phyloP scores from a whole-genome alignment of 2,113 vertebrate genomes.

The Benthochromis sp. region DNA sequence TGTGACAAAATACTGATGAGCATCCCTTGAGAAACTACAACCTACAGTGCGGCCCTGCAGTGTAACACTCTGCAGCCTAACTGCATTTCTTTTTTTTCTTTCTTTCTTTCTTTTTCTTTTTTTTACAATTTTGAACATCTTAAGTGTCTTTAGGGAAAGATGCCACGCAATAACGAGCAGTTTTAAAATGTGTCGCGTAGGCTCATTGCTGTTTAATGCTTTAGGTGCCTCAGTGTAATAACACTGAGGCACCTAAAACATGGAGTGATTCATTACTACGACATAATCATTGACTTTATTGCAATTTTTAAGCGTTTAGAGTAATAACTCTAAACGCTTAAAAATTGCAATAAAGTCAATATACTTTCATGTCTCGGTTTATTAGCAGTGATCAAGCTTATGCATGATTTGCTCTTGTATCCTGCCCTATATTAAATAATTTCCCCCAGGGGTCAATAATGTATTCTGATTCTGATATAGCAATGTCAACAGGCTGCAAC shows the following conservation, averaged over 20 bases:
- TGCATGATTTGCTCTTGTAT: background rate
- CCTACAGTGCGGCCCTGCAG: background rate
- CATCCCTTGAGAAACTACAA: background rate
- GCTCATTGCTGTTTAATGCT: background rate
- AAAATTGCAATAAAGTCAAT: background rate
- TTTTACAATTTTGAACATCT: background rate
- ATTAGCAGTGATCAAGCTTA: background rate
- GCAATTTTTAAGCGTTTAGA: background rate
- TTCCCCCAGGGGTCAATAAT: too few species aligned
- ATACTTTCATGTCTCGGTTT: background rate
- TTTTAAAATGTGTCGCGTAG: fast-evolving
- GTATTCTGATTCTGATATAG: background rate
- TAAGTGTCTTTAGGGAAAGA: background rate
- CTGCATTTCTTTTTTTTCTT: background rate
- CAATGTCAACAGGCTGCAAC: background rate
- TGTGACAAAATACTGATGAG: background rate
- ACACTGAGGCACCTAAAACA: background rate
- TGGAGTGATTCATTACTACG: background rate
- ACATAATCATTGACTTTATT: background rate
- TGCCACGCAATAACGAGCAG: too few species aligned
- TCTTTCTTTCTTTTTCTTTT: background rate
- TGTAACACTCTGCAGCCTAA: background rate
- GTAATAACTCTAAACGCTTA: background rate
- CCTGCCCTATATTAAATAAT: background rate
- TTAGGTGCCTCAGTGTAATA: fast-evolving